A percentile compares a stretch with the other conserved stretches of the same genome.
Evolutionary conservation across 92 coral and sea anemone genomes (phyloP).

Genomic region (Siderastrea siderea): DNA sequence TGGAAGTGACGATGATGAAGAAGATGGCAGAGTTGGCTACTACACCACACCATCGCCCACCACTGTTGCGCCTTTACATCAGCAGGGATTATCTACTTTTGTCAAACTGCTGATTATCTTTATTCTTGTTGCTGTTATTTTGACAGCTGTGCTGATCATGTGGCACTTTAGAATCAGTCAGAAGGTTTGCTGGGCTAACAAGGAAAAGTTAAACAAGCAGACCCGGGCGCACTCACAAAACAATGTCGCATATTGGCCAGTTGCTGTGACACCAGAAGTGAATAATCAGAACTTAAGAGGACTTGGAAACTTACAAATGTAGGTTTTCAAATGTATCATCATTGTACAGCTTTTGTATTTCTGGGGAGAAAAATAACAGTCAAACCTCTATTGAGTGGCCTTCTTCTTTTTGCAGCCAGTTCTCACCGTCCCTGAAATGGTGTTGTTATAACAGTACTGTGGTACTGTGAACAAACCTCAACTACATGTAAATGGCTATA

Average conservation of each 20-base stretch:
- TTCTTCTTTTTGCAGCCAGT: too few relatives aligned
- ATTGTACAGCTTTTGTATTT: neutral
- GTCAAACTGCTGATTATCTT: slow-evolving; percentile 88
- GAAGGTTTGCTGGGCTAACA: slow-evolving; percentile 78
- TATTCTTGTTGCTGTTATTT: slow-evolving; percentile 78
- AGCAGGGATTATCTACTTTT: slow-evolving; percentile 75
- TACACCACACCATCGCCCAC: neutral
- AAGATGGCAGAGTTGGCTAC: slow-evolving; percentile 38
- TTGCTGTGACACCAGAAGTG: slow-evolving; percentile 75
- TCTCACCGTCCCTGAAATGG: too few relatives aligned
- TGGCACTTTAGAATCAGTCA: slow-evolving; percentile 85
- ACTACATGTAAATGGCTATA: too few relatives aligned
- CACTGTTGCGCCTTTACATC: neutral
- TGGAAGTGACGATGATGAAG: slow-evolving; percentile 28
- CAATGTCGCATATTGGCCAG: slow-evolving; percentile 55
- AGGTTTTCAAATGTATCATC: neutral
- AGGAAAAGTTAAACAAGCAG: slow-evolving; percentile 23
- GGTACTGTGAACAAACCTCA: too few relatives aligned
- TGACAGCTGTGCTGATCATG: slow-evolving; percentile 79
- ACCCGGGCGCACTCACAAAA: slow-evolving; percentile 19
- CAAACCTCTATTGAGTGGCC: too few relatives aligned
- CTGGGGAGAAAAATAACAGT: neutral
- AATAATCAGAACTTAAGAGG: slow-evolving; percentile 63
- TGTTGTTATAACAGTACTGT: too few relatives aligned
- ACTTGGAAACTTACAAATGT: slow-evolving; percentile 61